Evolutionary conservation across 2,797 vertebrate species (phyloP).

Genomic region (Philypnodon macrostomus): DNA sequence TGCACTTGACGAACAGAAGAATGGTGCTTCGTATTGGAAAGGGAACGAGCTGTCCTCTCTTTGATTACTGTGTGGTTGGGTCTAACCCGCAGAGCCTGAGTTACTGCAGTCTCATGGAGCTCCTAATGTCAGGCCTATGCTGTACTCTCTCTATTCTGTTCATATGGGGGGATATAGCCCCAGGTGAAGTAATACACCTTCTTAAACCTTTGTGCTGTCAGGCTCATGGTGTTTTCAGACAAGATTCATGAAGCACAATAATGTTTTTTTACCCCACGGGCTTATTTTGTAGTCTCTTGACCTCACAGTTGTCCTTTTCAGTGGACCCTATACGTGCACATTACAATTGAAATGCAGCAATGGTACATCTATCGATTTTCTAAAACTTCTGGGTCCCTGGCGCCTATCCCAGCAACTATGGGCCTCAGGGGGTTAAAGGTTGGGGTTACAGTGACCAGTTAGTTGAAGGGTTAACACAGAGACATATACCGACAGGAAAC

Average conservation of each 20-base stretch:
- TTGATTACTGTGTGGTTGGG: conserved; percentile 18
- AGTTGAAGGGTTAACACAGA: no score
- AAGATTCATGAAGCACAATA: conserved; percentile 49
- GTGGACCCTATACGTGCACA: conserved; percentile 12
- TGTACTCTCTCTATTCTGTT: conserved; percentile 39
- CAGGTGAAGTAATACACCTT: conserved; percentile 42
- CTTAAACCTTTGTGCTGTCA: conserved; percentile 45
- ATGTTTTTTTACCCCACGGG: conserved; percentile 24
- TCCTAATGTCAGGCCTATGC: conserved; percentile 39
- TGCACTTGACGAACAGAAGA: background rate
- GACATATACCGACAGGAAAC: no score
- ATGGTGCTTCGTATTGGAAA: conserved; percentile 8
- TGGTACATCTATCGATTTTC: no score
- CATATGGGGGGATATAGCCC: conserved; percentile 45
- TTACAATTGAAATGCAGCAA: conserved; percentile 26
- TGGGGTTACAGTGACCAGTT: no score
- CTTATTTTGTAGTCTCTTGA: conserved; percentile 30
- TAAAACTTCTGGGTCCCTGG: no score
- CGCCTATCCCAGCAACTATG: no score
- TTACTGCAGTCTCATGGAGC: conserved; percentile 20
- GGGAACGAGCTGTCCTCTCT: conserved; percentile 2
- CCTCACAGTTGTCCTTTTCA: conserved; percentile 26
- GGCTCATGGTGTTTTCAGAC: conserved; percentile 28
- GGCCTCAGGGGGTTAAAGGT: no score
- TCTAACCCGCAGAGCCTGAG: conserved; percentile 20